Percentiles rank a stretch among this genome's conserved stretches.
Evolutionary conservation across 2,888 invertebrate genomes (phyloP).

Genomic region (Hirtodrosophila alboralis): DNA sequence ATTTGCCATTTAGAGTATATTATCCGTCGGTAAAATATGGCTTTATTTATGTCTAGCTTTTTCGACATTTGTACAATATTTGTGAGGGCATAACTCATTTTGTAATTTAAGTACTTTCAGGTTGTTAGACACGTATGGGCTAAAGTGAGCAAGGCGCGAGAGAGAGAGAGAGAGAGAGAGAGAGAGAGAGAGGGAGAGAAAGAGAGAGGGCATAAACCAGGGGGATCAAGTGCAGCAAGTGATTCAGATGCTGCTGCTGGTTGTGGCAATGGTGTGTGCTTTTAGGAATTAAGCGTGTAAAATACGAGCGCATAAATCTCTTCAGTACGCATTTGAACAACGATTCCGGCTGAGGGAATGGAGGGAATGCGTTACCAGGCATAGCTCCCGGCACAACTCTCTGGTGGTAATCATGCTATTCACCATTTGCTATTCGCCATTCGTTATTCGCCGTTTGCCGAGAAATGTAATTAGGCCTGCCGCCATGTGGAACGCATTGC

Average conservation of each 20-base stretch:
- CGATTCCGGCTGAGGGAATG: slow-evolving; percentile 9
- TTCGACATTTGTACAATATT: slow-evolving; percentile 36
- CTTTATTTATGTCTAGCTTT: neutral
- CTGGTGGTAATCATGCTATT: slow-evolving; percentile 62
- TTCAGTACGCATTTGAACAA: slow-evolving; percentile 70
- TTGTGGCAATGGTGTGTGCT: slow-evolving; percentile 29
- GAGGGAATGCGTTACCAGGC: slow-evolving; percentile 2
- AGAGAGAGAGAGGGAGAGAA: neutral
- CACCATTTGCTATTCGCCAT: slow-evolving; percentile 54
- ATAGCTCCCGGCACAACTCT: slow-evolving; percentile 27
- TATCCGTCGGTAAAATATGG: neutral
- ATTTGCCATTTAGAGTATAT: neutral
- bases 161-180: slow-evolving; percentile 1
- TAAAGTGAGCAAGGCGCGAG: slow-evolving; percentile 7
- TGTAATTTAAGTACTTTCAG: slow-evolving; percentile 60
- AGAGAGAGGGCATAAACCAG: neutral
- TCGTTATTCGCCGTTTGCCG: slow-evolving; percentile 43
- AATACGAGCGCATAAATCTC: slow-evolving; percentile 77
- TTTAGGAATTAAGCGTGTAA: slow-evolving; percentile 68
- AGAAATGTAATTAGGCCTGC: slow-evolving; percentile 74
- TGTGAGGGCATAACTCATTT: slow-evolving; percentile 56
- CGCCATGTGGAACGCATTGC: slow-evolving; percentile 72
- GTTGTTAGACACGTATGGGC: slow-evolving; percentile 5
- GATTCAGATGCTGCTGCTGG: slow-evolving; percentile 29
- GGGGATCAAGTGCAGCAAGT: slow-evolving; percentile 25